Conservation (phyloP, 2,113 vertebrate genomes). For the Strix uralensis region DNA sequence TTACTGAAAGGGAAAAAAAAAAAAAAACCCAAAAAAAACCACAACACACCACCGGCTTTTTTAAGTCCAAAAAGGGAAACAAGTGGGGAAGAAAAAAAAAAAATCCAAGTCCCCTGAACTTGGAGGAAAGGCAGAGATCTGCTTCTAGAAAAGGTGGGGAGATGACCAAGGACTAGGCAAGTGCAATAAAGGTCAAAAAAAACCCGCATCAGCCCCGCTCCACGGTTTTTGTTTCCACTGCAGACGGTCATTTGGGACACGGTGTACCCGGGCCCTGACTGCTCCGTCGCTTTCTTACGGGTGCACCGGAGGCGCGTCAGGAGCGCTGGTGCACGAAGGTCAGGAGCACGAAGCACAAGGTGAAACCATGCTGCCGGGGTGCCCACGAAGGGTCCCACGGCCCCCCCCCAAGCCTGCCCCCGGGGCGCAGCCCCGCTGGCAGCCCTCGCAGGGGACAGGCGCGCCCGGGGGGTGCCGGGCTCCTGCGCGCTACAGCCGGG, state of each 20-base stretch:
- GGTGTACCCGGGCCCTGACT: not conserved
- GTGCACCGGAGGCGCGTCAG: not conserved
- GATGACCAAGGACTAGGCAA: not conserved
- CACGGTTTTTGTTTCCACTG: not conserved
- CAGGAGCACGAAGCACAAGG: not conserved
- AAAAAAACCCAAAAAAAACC: not conserved
- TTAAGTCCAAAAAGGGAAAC: conserved; percentile 32
- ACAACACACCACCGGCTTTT: not conserved
- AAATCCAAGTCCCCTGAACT: not conserved
- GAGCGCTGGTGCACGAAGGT: not conserved
- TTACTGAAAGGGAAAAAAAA: conserved; percentile 43
- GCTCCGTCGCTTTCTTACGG: not conserved
- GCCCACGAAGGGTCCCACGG: not conserved
- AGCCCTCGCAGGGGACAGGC: not conserved
- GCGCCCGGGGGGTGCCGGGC: not conserved
- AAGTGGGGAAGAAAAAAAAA: not conserved
- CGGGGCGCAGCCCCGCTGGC: not conserved
- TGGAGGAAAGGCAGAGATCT: not conserved
- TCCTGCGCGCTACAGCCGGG: not conserved
- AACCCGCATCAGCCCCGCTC: not conserved
- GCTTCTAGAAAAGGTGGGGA: not conserved
- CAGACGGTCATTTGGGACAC: not conserved
- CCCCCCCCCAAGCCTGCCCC: too few species aligned
- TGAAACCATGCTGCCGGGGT: not conserved
- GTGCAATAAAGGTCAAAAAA: not conserved